phyloP scores from a whole-genome alignment of 2,797 vertebrate genomes.

The Danionella dracula region DNA sequence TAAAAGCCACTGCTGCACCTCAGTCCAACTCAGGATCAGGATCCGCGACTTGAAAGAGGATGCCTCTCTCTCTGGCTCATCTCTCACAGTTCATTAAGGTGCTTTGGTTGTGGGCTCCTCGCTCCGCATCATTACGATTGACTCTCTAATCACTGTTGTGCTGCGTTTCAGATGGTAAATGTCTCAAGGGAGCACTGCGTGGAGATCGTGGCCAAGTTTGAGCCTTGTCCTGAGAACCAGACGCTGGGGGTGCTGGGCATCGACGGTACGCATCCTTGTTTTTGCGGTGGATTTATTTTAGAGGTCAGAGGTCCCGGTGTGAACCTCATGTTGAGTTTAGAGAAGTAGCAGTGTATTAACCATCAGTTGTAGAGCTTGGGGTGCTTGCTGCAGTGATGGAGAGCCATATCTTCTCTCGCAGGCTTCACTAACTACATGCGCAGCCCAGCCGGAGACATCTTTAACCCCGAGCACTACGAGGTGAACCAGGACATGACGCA shows the following conservation, averaged over 20 bases:
- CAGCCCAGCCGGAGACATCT: conserved; percentile 91
- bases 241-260: conserved; percentile 84
- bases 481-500: conserved; percentile 91
- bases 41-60: neutral
- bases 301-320: too few species aligned
- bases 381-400: too few species aligned
- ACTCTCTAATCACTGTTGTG: neutral
- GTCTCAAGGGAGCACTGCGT: conserved; percentile 85
- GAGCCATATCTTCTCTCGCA: too few species aligned
- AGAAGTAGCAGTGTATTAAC: neutral
- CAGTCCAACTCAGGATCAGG: conserved; percentile 21
- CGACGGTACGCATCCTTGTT: conserved; percentile 72
- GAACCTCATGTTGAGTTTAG: neutral
- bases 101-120: too few species aligned
- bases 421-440: conserved; percentile 95
- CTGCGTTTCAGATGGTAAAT: conserved; percentile 75
- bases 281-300: neutral
- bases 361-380: neutral
- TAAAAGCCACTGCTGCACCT: conserved; percentile 27
- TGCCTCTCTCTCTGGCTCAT: neutral
- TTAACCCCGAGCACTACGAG: conserved; percentile 83
- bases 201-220: conserved; percentile 88
- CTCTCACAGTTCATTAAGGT: too few species aligned
- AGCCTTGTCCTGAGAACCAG: conserved; percentile 89
- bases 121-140: too few species aligned